Percentiles rank a stretch among this genome's conserved stretches.
Evolutionary conservation across 2,888 invertebrate genomes (phyloP).

Genomic region (Ormyrus nitidulus): DNA sequence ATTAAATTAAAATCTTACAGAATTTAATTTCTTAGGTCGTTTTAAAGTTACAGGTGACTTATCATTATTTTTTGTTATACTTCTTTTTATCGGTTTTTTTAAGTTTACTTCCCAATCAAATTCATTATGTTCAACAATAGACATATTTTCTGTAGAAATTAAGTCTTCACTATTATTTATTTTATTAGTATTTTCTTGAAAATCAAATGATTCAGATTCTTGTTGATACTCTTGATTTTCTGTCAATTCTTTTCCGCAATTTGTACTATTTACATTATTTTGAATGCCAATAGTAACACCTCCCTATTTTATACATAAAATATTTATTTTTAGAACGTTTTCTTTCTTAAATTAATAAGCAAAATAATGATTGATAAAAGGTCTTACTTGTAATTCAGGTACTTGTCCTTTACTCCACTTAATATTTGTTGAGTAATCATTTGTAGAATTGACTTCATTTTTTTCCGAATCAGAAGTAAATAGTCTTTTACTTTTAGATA

Average conservation of each 20-base stretch:
- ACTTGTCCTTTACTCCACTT: constrained; percentile 73
- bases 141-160: background rate
- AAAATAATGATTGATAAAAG: background rate
- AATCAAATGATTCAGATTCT: constrained; percentile 51
- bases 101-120: constrained; percentile 40
- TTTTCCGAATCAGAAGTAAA: background rate
- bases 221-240: constrained; percentile 12
- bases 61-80: constrained; percentile 21
- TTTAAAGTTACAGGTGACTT: constrained; percentile 8
- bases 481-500: constrained; percentile 24
- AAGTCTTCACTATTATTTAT: constrained; percentile 28
- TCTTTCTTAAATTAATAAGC: constrained; percentile 1
- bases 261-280: constrained; percentile 5
- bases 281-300: constrained; percentile 56
- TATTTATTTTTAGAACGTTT: background rate
- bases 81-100: constrained; percentile 39
- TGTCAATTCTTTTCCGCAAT: background rate
- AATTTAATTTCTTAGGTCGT: constrained; percentile 20
- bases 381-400: constrained; percentile 61
- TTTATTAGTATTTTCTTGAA: constrained; percentile 6
- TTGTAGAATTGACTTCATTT: too few species aligned
- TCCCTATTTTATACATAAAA: constrained; percentile 60
- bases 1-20: constrained; percentile 5
- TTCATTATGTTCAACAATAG: background rate
- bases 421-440: constrained; percentile 21